Percentiles rank a stretch among this genome's conserved stretches.
phyloP scores from a whole-genome alignment of 1,140 invertebrate species.

The Drosophila pallidifrons region DNA sequence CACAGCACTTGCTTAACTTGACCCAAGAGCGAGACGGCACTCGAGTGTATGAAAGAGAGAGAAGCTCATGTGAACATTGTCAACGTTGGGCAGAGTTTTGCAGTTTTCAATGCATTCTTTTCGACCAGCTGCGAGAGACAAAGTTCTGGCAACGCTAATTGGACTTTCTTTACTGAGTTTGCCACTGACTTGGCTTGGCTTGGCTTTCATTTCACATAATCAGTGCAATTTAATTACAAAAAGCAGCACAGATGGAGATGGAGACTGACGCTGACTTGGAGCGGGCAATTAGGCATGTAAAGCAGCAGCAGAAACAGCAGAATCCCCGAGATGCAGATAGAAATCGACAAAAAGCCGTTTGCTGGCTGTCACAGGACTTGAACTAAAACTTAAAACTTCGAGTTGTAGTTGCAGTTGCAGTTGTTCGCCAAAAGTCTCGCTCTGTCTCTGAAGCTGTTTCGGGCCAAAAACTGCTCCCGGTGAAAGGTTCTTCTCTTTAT shows the following conservation, averaged over 20 bases:
- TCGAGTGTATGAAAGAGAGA: conserved; percentile 11
- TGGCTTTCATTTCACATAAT: conserved; percentile 63
- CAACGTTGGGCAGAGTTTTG: conserved; percentile 42
- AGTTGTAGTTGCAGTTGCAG: conserved; percentile 2
- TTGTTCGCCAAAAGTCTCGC: conserved; percentile 8
- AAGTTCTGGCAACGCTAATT: conserved; percentile 63
- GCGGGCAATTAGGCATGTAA: conserved; percentile 79
- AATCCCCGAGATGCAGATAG: conserved; percentile 43
- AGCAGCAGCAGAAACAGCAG: conserved; percentile 55
- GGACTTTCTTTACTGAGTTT: conserved; percentile 55
- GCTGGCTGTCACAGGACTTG: conserved; percentile 35
- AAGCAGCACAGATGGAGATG: conserved; percentile 31
- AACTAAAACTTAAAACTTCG: not conserved
- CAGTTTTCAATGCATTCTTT: conserved; percentile 25
- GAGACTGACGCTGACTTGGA: too few species aligned
- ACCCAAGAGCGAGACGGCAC: conserved; percentile 40
- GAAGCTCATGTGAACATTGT: conserved; percentile 66
- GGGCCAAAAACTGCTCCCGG: conserved; percentile 28
- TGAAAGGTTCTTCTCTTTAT: conserved; percentile 71
- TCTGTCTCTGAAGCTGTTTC: conserved; percentile 3
- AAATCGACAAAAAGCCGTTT: conserved; percentile 51
- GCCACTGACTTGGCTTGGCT: not conserved
- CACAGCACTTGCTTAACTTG: conserved; percentile 80
- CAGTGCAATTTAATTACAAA: conserved; percentile 80
- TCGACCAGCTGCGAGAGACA: conserved; percentile 19